A percentile compares a stretch with the other conserved stretches of the same genome.
Conservation (phyloP, 2,888 invertebrate species). For the Lathronympha strigana region DNA sequence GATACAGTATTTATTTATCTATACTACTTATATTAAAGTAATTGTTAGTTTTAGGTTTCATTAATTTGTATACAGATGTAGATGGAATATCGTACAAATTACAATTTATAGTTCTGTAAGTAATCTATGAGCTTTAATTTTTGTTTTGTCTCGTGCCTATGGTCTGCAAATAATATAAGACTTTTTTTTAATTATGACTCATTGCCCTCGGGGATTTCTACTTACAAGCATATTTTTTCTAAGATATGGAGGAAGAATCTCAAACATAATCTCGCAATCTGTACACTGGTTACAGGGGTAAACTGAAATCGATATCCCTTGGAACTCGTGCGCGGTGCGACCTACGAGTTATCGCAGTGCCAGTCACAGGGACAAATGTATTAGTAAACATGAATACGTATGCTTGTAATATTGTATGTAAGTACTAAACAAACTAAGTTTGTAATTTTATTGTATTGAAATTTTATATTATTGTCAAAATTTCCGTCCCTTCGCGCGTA, state of each 20-base stretch:
- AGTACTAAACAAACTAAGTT: not conserved
- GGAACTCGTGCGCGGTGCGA: too few relatives aligned
- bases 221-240: too few relatives aligned
- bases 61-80: not conserved
- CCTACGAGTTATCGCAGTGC: too few relatives aligned
- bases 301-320: too few relatives aligned
- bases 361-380: too few relatives aligned
- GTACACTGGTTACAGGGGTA: not conserved
- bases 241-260: not conserved
- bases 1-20: conserved; percentile 6
- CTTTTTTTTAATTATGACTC: not conserved
- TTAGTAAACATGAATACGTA: not conserved
- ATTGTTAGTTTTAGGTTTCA: not conserved
- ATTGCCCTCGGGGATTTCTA: too few relatives aligned
- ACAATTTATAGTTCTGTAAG: conserved; percentile 20
- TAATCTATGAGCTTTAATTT: conserved; percentile 32
- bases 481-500: conserved; percentile 22
- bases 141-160: not conserved
- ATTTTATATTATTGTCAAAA: conserved; percentile 2
- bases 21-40: not conserved
- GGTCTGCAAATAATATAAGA: conserved; percentile 5
- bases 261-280: not conserved
- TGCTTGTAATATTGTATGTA: not conserved
- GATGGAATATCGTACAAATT: conserved; percentile 14
- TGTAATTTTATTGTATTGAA: not conserved